Evolutionary conservation across 1,140 invertebrate species (phyloP), one percentile per base, ranked within the genome.

Genomic region (Diorhabda sublineata): DNA sequence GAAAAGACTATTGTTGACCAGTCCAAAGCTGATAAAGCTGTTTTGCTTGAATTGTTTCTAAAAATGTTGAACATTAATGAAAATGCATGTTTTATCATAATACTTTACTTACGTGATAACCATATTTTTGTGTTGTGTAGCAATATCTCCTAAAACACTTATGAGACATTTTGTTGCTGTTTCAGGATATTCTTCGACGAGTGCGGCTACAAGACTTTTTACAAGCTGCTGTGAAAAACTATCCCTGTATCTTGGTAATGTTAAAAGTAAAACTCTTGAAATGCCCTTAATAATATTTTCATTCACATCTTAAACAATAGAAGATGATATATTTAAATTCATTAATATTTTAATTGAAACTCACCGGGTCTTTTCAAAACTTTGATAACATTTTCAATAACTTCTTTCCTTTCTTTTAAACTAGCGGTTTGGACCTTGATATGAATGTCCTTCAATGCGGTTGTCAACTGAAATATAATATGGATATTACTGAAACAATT

Each of bases 161-260:
- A 87, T 82, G 70, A 95, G 81, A 80, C 87, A 85, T 78, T 91
- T 92, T 3, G 92, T 78, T 58, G 91, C 88, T 80, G 86, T 86
- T 77, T 90, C 87, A 67, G 87, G 82, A 81, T 94, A 88, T 47
- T 85, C 80, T 63, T 84, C 84, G 3, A 88, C 79, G 3, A 95
- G 79, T 45, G 86, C 85, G 47, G 82, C 79, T n/a, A 95, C 85
- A 45, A 95, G 81, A 64, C 85, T 84, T 72, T 86, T 87, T 11
- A 95, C 86, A 77, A 90, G 88, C 52, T 87, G 86, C 76, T 92
- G 89, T 3, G 93, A 96, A 68, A 85, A 82, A 61, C 86, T 85
- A 82, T 96, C 93, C 74, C 88, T 84, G 77, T 95, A 95, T 72
- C 91, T 86, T 67, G 89, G 87, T 69, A 95, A 81, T 6, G 92